Evolutionary conservation across 2,888 invertebrate species (phyloP), one percentile per base, ranked within the genome.

Genomic region (Scaptomyza parva): DNA sequence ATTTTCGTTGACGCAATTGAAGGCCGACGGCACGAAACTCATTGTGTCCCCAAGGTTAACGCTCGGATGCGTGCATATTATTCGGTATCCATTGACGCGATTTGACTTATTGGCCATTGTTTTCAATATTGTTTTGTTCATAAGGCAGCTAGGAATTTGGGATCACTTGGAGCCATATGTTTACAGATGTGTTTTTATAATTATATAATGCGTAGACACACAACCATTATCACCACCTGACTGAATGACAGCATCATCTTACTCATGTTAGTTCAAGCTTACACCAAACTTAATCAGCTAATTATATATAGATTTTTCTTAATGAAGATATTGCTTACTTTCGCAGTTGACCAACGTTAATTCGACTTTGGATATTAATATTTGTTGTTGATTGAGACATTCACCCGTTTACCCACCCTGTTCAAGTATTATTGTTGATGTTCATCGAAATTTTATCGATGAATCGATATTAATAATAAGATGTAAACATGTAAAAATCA

Each of bases 181-280:
- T 55, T 63, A 62, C 59, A 58, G 53, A 62, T 60, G 54, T 59
- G 52, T 60, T 54, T 65, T 78, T 71, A 50, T 58, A 69, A 74
- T 83, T 83, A 83, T 83, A 83, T 83, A 83, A 83, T 83, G 66
- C 67, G 66, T 30, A 63, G 75, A 65, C 57, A 73, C 65, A 69
- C 48, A 66, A 61, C 51, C 40, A 57, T 37, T 41, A 54, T 30
- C 50, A 60, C 67, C 64, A 55, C 76, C 78, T 74, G 76, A 78
- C 79, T 61, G 60, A 70, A 26, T 62, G 55, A 66, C 18, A 58
- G 59, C 58, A 44, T 64, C 66, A 65, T 51, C 28, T 14, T 30
- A 48, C 17, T 52, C 30, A 65, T 64, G 60, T 64, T 70, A 51
- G n/a, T 44, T 35, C 17, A 3, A 26, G 4, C 22, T 5, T 18